Evolutionary conservation across 2,888 invertebrate genomes (phyloP), one percentile per base, ranked within the genome.

Genomic region (Erynnis tages): DNA sequence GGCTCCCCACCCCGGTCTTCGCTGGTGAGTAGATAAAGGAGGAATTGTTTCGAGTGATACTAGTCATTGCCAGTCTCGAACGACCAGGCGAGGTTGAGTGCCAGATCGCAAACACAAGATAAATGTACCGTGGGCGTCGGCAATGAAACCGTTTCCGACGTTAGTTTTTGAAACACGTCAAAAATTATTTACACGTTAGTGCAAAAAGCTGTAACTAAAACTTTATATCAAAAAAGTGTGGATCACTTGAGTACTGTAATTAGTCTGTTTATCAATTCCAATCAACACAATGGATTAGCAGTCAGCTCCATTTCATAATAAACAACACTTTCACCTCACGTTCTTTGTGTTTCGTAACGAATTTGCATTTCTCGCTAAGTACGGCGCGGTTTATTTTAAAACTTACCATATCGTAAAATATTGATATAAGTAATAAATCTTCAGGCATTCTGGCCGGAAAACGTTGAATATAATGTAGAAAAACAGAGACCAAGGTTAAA

Each of bases 11-110:
- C n/a, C n/a, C n/a, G n/a, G n/a, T n/a, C n/a, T n/a, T n/a, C n/a
- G n/a, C n/a, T n/a, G n/a, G 69, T 30, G 30, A 13, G 32, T 13
- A 44, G 44, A 21, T n/a, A 44, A 44, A 29, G 30, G 8, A 17
- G n/a, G 29, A 29, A n/a, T n/a, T n/a, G n/a, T n/a, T 44, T 32
- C 19, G 16, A 44, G 19, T 19, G 32, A 19, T 30, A 30, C 19
- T n/a, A 44, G 19, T 40, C 13, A 13, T 0, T 30, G 43, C 19
- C 13, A 44, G 19, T 40, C 13, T 19, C 1, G 6, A 23, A 14
- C 19, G 14, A 10, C 11, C 10, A 5, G 16, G 23, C 34, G 32
- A 45, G 23, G 44, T 34, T n/a, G n/a, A n/a, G n/a, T 14, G 34
- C 14, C 43, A 16, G 34, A 45, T 35, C 21, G 25, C 25, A 34